Conservation (phyloP, 92 coral and sea anemone genomes). For the Virgularia gustaviana region DNA sequence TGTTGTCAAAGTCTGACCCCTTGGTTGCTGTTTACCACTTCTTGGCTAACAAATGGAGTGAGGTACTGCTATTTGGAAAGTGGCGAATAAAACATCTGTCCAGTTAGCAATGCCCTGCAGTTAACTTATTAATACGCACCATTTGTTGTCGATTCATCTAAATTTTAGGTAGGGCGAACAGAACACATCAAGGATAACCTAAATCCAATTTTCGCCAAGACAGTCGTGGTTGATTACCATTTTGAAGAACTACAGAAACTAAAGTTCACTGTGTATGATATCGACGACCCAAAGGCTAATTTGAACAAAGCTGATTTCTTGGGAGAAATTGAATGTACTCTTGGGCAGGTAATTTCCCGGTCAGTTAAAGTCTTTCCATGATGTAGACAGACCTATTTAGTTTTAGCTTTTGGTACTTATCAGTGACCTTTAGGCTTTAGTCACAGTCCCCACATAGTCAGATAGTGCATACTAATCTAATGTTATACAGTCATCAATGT, state of each 20-base stretch:
- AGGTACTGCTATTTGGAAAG: no score
- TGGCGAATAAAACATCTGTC: no score
- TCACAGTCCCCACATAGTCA: no score
- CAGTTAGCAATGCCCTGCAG: no score
- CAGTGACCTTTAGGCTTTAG: no score
- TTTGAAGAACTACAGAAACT: conserved; percentile 94
- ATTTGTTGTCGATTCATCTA: no score
- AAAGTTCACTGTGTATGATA: conserved; percentile 77
- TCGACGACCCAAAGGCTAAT: conserved; percentile 65
- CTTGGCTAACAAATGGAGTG: conserved; percentile 66
- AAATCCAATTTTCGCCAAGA: conserved; percentile 77
- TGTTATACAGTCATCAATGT: no score
- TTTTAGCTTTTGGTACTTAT: no score
- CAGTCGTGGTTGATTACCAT: conserved; percentile 75
- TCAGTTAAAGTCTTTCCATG: no score
- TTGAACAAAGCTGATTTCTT: conserved; percentile 88
- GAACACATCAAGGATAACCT: conserved; percentile 74
- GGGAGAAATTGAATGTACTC: conserved; percentile 84
- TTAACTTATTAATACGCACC: no score
- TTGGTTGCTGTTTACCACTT: conserved; percentile 71
- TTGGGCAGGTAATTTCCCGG: conserved; percentile 96
- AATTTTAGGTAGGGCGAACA: conserved; percentile 83
- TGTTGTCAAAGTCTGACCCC: conserved; percentile 96
- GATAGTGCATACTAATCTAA: no score
- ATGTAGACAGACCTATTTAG: no score